These are phyloP conservation scores for Cyphomyrus discorhynchus DNA, from an alignment of 2,113 vertebrate genomes.

Conservation along the genomic window DNA sequence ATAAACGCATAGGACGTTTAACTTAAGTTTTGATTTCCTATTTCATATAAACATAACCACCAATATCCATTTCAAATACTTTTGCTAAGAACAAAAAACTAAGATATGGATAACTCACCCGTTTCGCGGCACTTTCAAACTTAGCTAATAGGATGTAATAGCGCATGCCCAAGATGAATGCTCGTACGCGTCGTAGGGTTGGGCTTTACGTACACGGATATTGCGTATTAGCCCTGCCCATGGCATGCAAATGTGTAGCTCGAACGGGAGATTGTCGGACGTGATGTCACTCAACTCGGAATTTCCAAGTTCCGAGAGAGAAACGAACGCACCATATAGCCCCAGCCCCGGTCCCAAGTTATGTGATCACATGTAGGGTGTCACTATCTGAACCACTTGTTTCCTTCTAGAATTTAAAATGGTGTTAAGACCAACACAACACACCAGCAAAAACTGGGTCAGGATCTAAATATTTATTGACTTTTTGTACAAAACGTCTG, in stretches of 20 bases:
- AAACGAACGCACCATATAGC: too few species aligned
- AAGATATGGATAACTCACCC: neutral
- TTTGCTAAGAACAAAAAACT: neutral
- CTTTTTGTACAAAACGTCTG: neutral
- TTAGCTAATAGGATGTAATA: neutral
- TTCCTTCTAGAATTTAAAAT: neutral
- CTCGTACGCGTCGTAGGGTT: neutral
- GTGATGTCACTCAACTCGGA: too few species aligned
- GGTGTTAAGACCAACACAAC: neutral
- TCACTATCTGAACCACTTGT: neutral
- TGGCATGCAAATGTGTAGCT: neutral
- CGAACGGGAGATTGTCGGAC: too few species aligned
- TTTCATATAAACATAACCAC: neutral
- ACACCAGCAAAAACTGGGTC: neutral
- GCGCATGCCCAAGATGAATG: neutral
- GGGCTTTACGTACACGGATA: neutral
- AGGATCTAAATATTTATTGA: neutral
- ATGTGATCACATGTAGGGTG: too few species aligned
- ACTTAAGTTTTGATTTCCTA: neutral
- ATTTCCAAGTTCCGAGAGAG: too few species aligned
- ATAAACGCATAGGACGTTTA: neutral
- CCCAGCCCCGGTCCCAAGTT: too few species aligned
- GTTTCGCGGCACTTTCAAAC: constrained; percentile 4
- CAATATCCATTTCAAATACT: neutral
- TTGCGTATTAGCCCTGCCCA: neutral